Conservation (phyloP, 1,140 invertebrate species). For the Melanaphis sacchari region DNA sequence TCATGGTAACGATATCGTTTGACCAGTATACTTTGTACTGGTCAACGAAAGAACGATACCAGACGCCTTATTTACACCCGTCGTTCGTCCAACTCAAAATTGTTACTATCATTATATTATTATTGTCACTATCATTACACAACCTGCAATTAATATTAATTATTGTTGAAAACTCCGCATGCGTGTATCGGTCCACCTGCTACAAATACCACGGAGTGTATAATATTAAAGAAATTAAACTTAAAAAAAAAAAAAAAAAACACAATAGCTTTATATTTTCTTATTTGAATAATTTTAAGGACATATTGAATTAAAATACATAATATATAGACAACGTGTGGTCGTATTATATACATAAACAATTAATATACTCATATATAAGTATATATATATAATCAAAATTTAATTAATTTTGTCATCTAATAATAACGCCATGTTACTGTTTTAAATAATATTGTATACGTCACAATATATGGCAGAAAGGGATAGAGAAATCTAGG, state of each 20-base stretch:
- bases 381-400: too few species aligned
- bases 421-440: background rate
- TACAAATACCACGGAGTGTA: background rate
- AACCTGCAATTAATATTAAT: background rate
- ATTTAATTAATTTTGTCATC: background rate
- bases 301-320: background rate
- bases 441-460: background rate
- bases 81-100: background rate
- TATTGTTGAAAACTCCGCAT: background rate
- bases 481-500: background rate
- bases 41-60: background rate
- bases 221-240: background rate
- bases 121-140: background rate
- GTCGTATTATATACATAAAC: too few species aligned
- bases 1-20: background rate
- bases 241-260: background rate
- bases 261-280: background rate
- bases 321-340: too few species aligned
- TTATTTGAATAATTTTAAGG: background rate
- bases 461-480: background rate
- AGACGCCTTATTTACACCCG: background rate
- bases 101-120: background rate
- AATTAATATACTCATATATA: too few species aligned
- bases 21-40: background rate
- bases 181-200: background rate